These are phyloP conservation scores for Anabacerthia variegaticeps DNA, from an alignment of 2,797 vertebrate genomes.

Conservation along the genomic window DNA sequence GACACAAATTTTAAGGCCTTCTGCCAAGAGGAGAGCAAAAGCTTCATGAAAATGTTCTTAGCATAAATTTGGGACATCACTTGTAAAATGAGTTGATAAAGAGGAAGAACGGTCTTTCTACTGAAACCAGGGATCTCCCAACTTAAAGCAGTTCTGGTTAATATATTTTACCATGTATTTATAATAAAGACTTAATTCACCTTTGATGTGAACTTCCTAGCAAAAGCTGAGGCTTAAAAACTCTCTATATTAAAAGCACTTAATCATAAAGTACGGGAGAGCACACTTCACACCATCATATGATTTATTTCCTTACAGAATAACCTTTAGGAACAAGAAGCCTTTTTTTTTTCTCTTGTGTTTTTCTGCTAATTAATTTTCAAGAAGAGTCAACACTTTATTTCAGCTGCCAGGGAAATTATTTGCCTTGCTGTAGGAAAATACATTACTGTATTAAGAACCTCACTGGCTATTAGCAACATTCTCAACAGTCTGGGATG, in stretches of 20 bases:
- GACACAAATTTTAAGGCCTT: constrained; percentile 76
- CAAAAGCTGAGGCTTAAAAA: constrained; percentile 54
- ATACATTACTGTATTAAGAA: neutral
- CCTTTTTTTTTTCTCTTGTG: constrained; percentile 46
- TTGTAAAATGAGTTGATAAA: constrained; percentile 40
- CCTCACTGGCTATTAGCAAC: neutral
- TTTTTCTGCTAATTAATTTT: constrained; percentile 66
- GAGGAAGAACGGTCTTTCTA: constrained; percentile 36
- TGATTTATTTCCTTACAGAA: constrained; percentile 57
- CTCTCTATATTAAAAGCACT: neutral
- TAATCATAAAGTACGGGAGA: constrained; percentile 44
- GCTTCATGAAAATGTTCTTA: constrained; percentile 44
- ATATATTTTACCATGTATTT: constrained; percentile 47
- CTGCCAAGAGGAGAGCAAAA: constrained; percentile 62
- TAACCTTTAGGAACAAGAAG: constrained; percentile 65
- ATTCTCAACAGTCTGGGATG: neutral
- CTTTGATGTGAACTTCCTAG: constrained; percentile 60
- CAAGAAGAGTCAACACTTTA: constrained; percentile 48
- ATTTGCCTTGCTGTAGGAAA: neutral
- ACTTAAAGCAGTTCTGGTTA: constrained; percentile 34
- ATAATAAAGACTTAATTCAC: constrained; percentile 49
- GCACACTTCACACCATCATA: neutral
- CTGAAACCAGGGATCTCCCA: constrained; percentile 35
- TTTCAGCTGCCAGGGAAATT: constrained; percentile 29
- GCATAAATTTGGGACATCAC: constrained; percentile 52